Evolutionary conservation across 2,113 vertebrate species (phyloP).

Genomic region (Apus apus): DNA sequence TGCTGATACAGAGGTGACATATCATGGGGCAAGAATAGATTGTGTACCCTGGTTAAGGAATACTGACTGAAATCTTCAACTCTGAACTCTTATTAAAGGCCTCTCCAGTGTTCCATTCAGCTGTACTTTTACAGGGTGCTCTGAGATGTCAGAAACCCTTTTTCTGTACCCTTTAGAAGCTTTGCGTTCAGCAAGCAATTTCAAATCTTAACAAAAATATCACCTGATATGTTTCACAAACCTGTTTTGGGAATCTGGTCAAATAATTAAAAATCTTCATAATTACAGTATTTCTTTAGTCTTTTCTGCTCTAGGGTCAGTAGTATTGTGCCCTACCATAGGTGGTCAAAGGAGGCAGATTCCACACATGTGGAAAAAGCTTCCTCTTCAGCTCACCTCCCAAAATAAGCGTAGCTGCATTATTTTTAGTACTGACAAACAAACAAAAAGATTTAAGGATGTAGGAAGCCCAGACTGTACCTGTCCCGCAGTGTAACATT

Average conservation of each 20-base stretch:
- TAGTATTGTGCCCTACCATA: not conserved
- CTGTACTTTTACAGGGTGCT: not conserved
- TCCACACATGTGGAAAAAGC: not conserved
- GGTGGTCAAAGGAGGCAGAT: not conserved
- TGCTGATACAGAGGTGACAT: not conserved
- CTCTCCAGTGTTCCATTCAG: not conserved
- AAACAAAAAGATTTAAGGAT: not conserved
- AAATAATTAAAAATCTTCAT: not conserved
- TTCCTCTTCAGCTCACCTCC: not conserved
- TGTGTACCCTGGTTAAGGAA: not conserved
- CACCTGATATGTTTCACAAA: not conserved
- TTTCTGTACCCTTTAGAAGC: not conserved
- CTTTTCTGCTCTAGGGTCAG: not conserved
- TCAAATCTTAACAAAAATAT: not conserved
- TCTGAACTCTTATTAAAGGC: not conserved
- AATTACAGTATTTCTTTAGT: not conserved
- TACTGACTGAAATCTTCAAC: not conserved
- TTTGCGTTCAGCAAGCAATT: not conserved
- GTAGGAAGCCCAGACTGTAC: not conserved
- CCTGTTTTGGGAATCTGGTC: not conserved
- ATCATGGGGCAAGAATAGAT: not conserved
- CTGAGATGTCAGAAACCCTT: not conserved
- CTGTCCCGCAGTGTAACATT: not conserved
- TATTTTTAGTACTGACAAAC: not conserved
- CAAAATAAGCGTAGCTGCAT: not conserved